Percentiles rank a stretch among this genome's conserved stretches.
Evolutionary conservation across 92 coral and sea anemone species (phyloP).

Genomic region (Galaxea fascicularis): DNA sequence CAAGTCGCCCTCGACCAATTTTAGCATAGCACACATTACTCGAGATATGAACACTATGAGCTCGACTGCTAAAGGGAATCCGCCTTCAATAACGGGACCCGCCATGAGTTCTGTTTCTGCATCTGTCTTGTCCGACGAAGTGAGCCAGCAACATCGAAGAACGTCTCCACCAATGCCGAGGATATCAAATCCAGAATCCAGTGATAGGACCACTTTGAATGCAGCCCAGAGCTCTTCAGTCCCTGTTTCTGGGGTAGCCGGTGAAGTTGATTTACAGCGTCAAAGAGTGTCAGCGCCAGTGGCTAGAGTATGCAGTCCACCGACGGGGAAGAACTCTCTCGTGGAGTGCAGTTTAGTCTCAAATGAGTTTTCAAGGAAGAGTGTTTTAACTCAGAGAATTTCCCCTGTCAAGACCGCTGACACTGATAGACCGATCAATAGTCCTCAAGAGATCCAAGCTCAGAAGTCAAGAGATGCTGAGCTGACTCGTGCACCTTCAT

Average conservation of each 20-base stretch:
- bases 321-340: not conserved
- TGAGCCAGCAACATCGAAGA: constrained; percentile 34
- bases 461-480: not conserved
- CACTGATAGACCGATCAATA: not conserved
- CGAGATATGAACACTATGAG: constrained; percentile 53
- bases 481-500: not conserved
- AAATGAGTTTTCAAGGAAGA: not conserved
- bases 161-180: constrained; percentile 17
- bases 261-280: not conserved
- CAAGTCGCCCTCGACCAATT: constrained; percentile 75
- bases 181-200: constrained; percentile 4
- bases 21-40: constrained; percentile 95
- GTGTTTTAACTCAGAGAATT: not conserved
- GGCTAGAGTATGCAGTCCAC: not conserved
- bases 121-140: constrained; percentile 3
- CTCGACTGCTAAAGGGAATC: constrained; percentile 12
- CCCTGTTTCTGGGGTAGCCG: not conserved
- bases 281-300: constrained; percentile 15
- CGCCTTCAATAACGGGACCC: constrained; percentile 31
- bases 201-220: not conserved
- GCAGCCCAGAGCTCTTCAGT: not conserved
- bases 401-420: not conserved
- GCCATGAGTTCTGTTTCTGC: not conserved
- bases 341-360: not conserved
- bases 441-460: not conserved